Percentiles rank a stretch among this genome's conserved stretches.
phyloP scores from a whole-genome alignment of 2,113 vertebrate species.

The Centropristis striata region DNA sequence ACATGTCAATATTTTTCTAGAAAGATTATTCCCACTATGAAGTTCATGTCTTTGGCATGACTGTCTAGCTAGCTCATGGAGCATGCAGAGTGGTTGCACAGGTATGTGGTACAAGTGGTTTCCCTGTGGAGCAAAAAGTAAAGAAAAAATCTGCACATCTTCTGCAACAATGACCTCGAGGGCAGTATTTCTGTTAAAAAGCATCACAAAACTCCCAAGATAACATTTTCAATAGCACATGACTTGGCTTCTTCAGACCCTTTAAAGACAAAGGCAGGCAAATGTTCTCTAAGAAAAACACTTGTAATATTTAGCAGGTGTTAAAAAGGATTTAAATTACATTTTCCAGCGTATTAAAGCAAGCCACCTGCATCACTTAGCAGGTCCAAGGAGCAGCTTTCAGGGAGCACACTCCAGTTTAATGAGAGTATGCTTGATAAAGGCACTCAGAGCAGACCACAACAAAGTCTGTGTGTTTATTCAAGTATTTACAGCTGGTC shows the following conservation, averaged over 20 bases:
- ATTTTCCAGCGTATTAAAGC: slow-evolving; percentile 63
- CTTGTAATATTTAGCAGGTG: slow-evolving; percentile 60
- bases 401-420: slow-evolving; percentile 62
- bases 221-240: slow-evolving; percentile 4
- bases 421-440: slow-evolving; percentile 59
- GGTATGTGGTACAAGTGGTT: slow-evolving; percentile 16
- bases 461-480: slow-evolving; percentile 70
- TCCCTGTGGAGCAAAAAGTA: background rate
- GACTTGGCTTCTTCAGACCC: background rate
- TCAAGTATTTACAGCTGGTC: slow-evolving; percentile 69
- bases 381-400: slow-evolving; percentile 63
- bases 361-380: slow-evolving; percentile 73
- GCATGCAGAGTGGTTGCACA: background rate
- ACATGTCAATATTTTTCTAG: too few species aligned
- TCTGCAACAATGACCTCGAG: slow-evolving; percentile 1
- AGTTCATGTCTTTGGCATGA: background rate
- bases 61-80: background rate
- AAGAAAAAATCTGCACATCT: background rate
- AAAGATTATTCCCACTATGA: too few species aligned
- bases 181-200: slow-evolving; percentile 7
- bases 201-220: background rate
- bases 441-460: slow-evolving; percentile 58
- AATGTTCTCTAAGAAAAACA: slow-evolving; percentile 14
- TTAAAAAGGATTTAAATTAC: slow-evolving; percentile 56
- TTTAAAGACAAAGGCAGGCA: slow-evolving; percentile 23